Evolutionary conservation across 2,888 invertebrate genomes (phyloP), one percentile per base, ranked within the genome.

Genomic region (Drosophila acutilabella): DNA sequence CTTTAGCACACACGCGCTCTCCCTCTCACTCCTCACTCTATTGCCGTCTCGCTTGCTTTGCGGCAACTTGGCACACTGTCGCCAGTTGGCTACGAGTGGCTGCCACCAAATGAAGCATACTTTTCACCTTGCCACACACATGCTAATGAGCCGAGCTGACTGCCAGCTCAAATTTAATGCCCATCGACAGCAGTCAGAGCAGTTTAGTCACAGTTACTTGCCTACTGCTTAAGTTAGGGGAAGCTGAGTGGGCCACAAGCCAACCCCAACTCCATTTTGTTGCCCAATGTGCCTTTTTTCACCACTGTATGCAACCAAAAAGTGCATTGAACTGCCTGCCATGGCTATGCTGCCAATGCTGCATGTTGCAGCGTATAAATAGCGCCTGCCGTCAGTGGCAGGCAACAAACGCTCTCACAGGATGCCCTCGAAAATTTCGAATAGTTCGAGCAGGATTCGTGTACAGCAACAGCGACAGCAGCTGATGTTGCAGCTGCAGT

Each of bases 291-390:
- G 13, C 1, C 7, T 36, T 36, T 36, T 36, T 13, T 13, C 4
- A 4, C 13, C 36, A 36, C 38, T 59, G 52, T 50, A 52, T 80
- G 71, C 72, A 74, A 40, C 69, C 74, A 71, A 80, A 80, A 66
- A 67, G 89, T 88, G 71, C 84, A 71, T 84, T 88, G 89, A 89
- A 88, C 89, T 53, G 50, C 45, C 5, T 41, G 20, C 47, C 50
- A 41, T n/a, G 16, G 48, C 16, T 10, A 44, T 48, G 58, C 10
- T 42, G 23, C 14, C n/a, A 14, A 8, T 41, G n/a, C 33, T 57
- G 52, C 33, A 30, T 42, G 33, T 23, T 36, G 51, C 20, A 56
- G 33, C 38, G 71, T 84, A 84, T 84, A 84, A 87, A 84, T 78
- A 81, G 76, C 73, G 38, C 7, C 48, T 40, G 62, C 52, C 51